Percentiles rank a stretch among this genome's conserved stretches.
Conservation (phyloP, 2,113 vertebrate genomes). For the Larimichthys crocea region DNA sequence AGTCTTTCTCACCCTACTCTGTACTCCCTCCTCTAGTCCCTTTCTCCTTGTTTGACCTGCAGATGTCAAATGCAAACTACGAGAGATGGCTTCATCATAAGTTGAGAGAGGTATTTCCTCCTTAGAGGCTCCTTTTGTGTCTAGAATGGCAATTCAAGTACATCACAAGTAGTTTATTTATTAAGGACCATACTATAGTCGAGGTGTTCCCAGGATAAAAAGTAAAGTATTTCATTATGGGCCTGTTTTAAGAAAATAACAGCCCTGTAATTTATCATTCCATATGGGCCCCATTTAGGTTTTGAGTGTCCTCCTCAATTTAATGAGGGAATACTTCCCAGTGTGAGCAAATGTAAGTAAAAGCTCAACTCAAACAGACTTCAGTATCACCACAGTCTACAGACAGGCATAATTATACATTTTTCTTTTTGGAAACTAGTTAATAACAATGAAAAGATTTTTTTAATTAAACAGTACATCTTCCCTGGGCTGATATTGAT, state of each 20-base stretch:
- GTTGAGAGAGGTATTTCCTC: conserved; percentile 30
- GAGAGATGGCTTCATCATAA: conserved; percentile 22
- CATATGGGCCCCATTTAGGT: conserved; percentile 19
- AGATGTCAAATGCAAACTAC: conserved; percentile 47
- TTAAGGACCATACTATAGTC: conserved; percentile 13
- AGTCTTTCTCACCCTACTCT: conserved; percentile 1
- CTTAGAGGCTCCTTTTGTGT: conserved; percentile 50
- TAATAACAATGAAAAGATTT: background rate
- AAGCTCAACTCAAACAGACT: background rate
- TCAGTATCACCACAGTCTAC: background rate
- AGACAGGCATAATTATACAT: background rate
- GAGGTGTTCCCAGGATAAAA: conserved; percentile 46
- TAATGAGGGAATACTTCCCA: background rate
- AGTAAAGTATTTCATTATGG: conserved; percentile 51
- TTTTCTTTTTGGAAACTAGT: background rate
- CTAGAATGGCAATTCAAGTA: conserved; percentile 45
- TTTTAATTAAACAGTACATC: background rate
- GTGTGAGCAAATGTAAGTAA: background rate
- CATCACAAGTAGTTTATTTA: conserved; percentile 55
- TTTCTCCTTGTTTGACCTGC: conserved; percentile 42
- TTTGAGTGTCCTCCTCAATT: conserved; percentile 15
- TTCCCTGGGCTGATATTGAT: conserved; percentile 6
- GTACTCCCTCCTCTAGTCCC: conserved; percentile 10
- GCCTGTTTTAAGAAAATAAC: conserved; percentile 47
- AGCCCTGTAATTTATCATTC: conserved; percentile 43